Conservation (phyloP, 2,113 vertebrate genomes). For the Phylloscopus whistleri region DNA sequence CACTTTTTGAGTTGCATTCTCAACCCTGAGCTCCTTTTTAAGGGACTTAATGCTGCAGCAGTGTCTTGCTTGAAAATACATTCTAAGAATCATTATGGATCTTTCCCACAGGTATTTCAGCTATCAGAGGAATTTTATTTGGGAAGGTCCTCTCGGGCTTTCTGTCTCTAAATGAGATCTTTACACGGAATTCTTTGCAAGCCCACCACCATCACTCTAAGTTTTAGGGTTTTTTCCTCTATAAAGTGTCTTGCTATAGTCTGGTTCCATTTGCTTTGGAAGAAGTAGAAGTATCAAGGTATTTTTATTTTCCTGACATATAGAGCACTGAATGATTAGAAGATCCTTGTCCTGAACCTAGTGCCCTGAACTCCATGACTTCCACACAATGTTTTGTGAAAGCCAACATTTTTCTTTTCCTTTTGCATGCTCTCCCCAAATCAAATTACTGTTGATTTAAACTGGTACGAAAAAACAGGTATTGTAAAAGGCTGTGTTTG, state of each 20-base stretch:
- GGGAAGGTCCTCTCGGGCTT: not conserved
- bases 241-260: not conserved
- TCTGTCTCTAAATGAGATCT: not conserved
- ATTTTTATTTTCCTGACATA: not conserved
- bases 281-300: not conserved
- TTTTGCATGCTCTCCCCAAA: not conserved
- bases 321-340: not conserved
- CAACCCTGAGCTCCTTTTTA: not conserved
- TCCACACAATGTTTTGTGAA: not conserved
- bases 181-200: not conserved
- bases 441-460: not conserved
- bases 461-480: not conserved
- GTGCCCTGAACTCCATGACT: not conserved
- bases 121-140: not conserved
- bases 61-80: not conserved
- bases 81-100: not conserved
- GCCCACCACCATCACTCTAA: not conserved
- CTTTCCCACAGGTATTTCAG: not conserved
- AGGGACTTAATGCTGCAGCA: not conserved
- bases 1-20: not conserved
- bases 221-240: not conserved
- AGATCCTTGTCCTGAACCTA: not conserved
- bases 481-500: not conserved
- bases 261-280: not conserved
- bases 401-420: not conserved